A percentile compares a stretch with the other conserved stretches of the same genome.
Evolutionary conservation across 2,797 vertebrate genomes (phyloP).

Genomic region (Bradypodion pumilum): DNA sequence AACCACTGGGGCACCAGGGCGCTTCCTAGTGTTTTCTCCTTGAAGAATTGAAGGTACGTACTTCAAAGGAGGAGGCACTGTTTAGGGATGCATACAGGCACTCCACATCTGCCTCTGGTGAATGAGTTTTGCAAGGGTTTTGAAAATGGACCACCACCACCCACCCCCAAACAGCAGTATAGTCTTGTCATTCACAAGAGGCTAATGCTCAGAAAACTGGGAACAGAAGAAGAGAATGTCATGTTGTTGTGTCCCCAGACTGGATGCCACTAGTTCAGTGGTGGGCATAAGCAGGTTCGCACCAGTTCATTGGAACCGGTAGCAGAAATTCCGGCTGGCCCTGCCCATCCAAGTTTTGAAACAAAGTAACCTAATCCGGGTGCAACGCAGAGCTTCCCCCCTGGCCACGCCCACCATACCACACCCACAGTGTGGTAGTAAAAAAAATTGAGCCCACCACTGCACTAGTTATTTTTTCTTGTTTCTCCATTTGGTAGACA

Average conservation of each 20-base stretch:
- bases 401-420: too few species aligned
- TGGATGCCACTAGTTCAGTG: background rate
- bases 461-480: too few species aligned
- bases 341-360: too few species aligned
- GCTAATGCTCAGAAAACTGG: background rate
- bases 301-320: too few species aligned
- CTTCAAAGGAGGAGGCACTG: background rate
- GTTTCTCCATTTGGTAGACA: too few species aligned
- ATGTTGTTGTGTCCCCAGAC: background rate
- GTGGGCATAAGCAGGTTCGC: too few species aligned
- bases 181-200: background rate
- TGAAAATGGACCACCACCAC: background rate
- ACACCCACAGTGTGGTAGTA: too few species aligned
- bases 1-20: too few species aligned
- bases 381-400: too few species aligned
- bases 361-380: too few species aligned
- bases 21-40: rapidly evolving
- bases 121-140: background rate
- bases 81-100: background rate
- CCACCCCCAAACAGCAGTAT: background rate
- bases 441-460: too few species aligned
- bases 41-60: background rate
- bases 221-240: background rate
- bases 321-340: too few species aligned
- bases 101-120: background rate